phyloP scores from a whole-genome alignment of 2,888 invertebrate genomes.

The Acanthacorydalis orientalis region DNA sequence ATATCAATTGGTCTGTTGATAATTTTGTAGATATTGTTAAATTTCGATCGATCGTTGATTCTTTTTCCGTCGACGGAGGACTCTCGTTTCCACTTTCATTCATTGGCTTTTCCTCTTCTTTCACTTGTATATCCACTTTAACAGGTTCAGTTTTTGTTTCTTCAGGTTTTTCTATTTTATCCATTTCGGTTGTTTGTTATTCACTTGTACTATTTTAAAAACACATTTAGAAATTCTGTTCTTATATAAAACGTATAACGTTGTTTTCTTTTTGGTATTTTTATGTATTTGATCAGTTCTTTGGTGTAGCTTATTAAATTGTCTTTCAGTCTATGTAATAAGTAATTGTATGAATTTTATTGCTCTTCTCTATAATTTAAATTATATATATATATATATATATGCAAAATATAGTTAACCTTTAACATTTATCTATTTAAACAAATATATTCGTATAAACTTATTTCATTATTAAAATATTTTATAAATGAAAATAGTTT shows the following conservation, averaged over 20 bases:
- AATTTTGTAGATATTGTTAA: constrained; percentile 19
- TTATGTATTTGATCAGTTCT: too few relatives aligned
- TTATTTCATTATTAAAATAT: too few relatives aligned
- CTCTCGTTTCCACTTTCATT: background rate
- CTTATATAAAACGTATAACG: background rate
- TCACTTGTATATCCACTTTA: background rate
- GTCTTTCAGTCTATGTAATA: too few relatives aligned
- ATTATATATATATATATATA: too few relatives aligned
- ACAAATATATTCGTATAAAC: too few relatives aligned
- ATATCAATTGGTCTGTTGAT: constrained; percentile 39
- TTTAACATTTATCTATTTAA: too few relatives aligned
- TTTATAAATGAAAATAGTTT: too few relatives aligned
- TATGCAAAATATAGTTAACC: too few relatives aligned
- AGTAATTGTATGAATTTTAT: too few relatives aligned
- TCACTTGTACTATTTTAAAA: background rate
- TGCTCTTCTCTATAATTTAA: too few relatives aligned
- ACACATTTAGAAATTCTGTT: background rate
- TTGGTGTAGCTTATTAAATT: too few relatives aligned
- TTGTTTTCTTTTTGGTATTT: background rate
- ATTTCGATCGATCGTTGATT: background rate
- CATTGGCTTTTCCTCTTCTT: background rate
- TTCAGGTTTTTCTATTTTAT: background rate
- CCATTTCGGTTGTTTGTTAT: too few relatives aligned
- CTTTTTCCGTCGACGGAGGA: background rate
- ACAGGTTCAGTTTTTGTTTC: background rate